Evolutionary conservation across 1,140 invertebrate species (phyloP).

Genomic region (Heliothis subflexa): DNA sequence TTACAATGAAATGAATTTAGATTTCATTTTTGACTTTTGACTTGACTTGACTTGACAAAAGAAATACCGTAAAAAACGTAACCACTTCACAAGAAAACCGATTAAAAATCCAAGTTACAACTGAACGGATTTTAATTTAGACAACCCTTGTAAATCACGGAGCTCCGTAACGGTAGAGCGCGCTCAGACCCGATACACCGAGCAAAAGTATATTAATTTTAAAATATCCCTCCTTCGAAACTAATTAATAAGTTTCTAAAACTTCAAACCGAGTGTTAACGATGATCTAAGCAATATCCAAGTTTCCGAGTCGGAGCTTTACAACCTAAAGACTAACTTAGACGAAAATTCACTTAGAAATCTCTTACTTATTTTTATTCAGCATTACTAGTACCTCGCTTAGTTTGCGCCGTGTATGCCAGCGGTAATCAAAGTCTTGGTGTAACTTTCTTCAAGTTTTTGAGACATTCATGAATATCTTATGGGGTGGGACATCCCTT

Average conservation of each 20-base stretch:
- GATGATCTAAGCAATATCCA: conserved; percentile 63
- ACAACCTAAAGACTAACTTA: conserved; percentile 44
- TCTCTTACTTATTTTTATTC: conserved; percentile 42
- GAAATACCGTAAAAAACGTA: conserved; percentile 15
- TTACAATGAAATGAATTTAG: too few relatives aligned
- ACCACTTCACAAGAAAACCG: conserved; percentile 23
- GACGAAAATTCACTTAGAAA: conserved; percentile 48
- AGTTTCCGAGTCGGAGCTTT: conserved; percentile 46
- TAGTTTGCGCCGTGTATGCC: conserved; percentile 42
- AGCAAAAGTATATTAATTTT: conserved; percentile 50
- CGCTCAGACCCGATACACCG: conserved; percentile 25
- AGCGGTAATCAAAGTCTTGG: conserved; percentile 68
- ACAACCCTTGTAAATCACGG: conserved; percentile 30
- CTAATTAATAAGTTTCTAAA: conserved; percentile 66
- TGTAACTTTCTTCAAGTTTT: conserved; percentile 60
- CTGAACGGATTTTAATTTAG: conserved; percentile 34
- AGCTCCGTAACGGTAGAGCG: conserved; percentile 29
- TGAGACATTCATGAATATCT: conserved; percentile 74
- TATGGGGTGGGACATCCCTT: conserved; percentile 70
- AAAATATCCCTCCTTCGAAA: conserved; percentile 55
- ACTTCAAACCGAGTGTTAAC: conserved; percentile 56
- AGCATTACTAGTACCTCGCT: conserved; percentile 21
- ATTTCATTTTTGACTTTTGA: too few relatives aligned
- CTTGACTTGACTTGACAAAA: too few relatives aligned
- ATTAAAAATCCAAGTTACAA: conserved; percentile 30